Conservation (phyloP, 2,113 vertebrate genomes). For the Nothobranchius kuhntae region DNA sequence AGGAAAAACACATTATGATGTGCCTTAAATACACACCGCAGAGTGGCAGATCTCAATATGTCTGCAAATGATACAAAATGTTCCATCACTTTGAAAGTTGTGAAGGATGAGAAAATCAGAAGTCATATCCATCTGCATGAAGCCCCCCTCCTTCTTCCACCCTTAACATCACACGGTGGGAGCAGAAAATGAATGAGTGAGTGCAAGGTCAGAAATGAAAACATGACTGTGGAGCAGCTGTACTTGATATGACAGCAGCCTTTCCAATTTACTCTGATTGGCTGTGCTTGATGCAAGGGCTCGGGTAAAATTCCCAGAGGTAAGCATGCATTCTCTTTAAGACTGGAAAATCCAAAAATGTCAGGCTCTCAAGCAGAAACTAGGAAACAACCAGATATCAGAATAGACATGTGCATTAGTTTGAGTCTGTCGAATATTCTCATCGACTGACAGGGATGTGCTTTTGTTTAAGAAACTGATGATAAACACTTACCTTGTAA, state of each 20-base stretch:
- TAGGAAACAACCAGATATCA: slow-evolving; percentile 30
- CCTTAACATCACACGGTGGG: neutral
- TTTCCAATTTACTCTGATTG: slow-evolving; percentile 74
- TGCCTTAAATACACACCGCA: too few species aligned
- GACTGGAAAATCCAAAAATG: slow-evolving; percentile 47
- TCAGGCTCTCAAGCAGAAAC: slow-evolving; percentile 17
- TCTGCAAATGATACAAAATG: too few species aligned
- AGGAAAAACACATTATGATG: too few species aligned
- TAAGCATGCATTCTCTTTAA: slow-evolving; percentile 38
- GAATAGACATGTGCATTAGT: neutral
- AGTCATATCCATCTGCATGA: too few species aligned
- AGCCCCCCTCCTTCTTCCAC: neutral
- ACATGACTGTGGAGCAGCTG: slow-evolving; percentile 61
- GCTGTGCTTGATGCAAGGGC: slow-evolving; percentile 59
- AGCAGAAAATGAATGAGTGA: slow-evolving; percentile 1
- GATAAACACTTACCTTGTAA: neutral
- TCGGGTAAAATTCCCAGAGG: slow-evolving; percentile 52
- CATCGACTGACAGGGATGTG: neutral
- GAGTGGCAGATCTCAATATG: too few species aligned
- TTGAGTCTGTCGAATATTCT: slow-evolving; percentile 3
- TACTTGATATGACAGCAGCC: slow-evolving; percentile 60
- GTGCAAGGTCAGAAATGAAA: slow-evolving; percentile 58
- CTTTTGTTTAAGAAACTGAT: slow-evolving; percentile 10
- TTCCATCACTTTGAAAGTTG: too few species aligned
- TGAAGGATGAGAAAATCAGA: too few species aligned